Evolutionary conservation across 2,113 vertebrate genomes (phyloP).

Genomic region (Lamprotornis superbus): DNA sequence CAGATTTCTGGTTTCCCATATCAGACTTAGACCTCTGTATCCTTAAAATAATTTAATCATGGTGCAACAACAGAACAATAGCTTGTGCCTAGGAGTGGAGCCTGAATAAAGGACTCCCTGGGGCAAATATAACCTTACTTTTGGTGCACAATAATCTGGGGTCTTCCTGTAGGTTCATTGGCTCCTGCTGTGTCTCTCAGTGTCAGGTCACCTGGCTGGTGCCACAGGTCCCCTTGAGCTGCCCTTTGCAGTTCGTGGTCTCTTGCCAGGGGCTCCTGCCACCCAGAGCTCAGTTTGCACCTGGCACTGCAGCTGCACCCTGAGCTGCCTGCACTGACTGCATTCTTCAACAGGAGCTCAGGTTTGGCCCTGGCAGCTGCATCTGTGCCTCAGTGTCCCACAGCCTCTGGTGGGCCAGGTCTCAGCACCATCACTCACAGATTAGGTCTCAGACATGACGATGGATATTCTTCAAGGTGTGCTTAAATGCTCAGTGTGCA

Average conservation of each 20-base stretch:
- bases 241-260: not conserved
- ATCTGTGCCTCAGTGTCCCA: not conserved
- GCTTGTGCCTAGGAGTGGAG: not conserved
- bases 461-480: not conserved
- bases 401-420: too few species aligned
- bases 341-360: accelerated
- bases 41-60: not conserved
- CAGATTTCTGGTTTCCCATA: not conserved
- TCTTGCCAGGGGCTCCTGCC: not conserved
- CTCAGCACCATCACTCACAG: not conserved
- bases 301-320: not conserved
- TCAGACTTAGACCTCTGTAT: not conserved
- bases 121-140: not conserved
- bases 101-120: not conserved
- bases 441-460: not conserved
- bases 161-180: accelerated
- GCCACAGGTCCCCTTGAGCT: not conserved
- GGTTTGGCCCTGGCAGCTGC: not conserved
- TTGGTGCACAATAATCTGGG: not conserved
- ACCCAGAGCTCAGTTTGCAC: not conserved
- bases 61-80: not conserved
- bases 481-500: not conserved
- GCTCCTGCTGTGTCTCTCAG: not conserved
- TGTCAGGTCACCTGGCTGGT: not conserved
- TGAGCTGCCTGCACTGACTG: not conserved